These are phyloP conservation scores for Ciconia boyciana DNA, from an alignment of 2,113 vertebrate genomes.

Conservation along the genomic window DNA sequence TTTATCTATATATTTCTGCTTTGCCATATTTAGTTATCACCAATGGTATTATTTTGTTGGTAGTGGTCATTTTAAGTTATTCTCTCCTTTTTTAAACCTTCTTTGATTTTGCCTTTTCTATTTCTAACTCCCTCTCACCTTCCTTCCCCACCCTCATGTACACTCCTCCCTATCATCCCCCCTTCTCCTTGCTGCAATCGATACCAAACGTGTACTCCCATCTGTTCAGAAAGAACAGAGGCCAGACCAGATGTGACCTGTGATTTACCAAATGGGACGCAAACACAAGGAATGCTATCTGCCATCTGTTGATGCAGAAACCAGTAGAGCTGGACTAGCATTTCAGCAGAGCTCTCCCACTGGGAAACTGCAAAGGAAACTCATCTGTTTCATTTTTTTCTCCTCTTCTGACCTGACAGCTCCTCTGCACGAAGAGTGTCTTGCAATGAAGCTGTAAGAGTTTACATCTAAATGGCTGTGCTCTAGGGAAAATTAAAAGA, in stretches of 20 bases:
- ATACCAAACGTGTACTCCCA: conserved; percentile 52
- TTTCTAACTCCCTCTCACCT: background rate
- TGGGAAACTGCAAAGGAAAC: conserved; percentile 63
- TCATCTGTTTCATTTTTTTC: conserved; percentile 53
- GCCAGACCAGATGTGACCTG: conserved; percentile 80
- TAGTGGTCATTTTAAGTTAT: background rate
- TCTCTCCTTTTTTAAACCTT: background rate
- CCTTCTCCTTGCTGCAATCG: background rate
- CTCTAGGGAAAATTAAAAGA: conserved; percentile 33
- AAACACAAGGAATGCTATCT: conserved; percentile 71
- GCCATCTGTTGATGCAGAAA: conserved; percentile 82
- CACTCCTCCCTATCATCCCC: background rate
- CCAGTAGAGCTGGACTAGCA: conserved; percentile 64
- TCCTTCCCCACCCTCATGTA: rapidly evolving
- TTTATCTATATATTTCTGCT: background rate
- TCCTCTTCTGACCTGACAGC: conserved; percentile 60
- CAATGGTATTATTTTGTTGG: background rate
- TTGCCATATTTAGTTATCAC: background rate
- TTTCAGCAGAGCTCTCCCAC: conserved; percentile 62
- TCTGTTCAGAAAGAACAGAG: conserved; percentile 72
- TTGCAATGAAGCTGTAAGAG: conserved; percentile 47
- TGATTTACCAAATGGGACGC: conserved; percentile 75
- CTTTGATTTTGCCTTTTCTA: background rate
- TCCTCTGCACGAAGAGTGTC: conserved; percentile 34
- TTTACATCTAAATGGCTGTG: conserved; percentile 31